Percentiles rank a stretch among this genome's conserved stretches.
These are phyloP conservation scores for Scomberomorus guttatus DNA, from an alignment of 2,797 vertebrate genomes.

Conservation along the genomic window DNA sequence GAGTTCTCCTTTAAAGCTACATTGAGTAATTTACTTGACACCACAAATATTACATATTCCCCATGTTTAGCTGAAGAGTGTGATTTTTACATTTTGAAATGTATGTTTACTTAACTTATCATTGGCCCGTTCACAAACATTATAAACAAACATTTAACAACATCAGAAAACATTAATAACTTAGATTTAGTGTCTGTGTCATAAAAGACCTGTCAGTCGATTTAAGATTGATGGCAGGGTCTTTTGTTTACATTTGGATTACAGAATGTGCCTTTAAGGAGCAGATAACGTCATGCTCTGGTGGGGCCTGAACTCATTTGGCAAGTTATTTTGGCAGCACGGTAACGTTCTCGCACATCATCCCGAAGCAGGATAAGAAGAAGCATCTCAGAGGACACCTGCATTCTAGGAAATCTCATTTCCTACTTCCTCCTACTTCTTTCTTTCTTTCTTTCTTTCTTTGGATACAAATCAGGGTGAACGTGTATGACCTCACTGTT, in stretches of 20 bases:
- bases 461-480: slow-evolving; percentile 26
- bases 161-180: not conserved
- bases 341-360: slow-evolving; percentile 1
- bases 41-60: not conserved
- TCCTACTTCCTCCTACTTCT: not conserved
- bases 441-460: not conserved
- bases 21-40: not conserved
- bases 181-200: not conserved
- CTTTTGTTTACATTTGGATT: not conserved
- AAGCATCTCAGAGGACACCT: slow-evolving; percentile 37
- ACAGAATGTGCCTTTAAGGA: slow-evolving; percentile 22
- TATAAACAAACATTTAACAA: not conserved
- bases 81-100: not conserved
- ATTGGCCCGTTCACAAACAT: not conserved
- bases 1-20: not conserved
- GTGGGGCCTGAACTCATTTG: slow-evolving; percentile 31
- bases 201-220: not conserved
- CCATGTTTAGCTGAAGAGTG: not conserved
- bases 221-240: not conserved
- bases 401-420: slow-evolving; percentile 34
- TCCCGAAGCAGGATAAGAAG: slow-evolving; percentile 18
- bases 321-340: slow-evolving; percentile 30
- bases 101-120: not conserved
- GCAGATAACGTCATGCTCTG: slow-evolving; percentile 26
- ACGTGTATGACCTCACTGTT: slow-evolving; percentile 60